These are phyloP conservation scores for Zaprionus nigranus DNA, from an alignment of 1,140 invertebrate species.

Conservation along the genomic window DNA sequence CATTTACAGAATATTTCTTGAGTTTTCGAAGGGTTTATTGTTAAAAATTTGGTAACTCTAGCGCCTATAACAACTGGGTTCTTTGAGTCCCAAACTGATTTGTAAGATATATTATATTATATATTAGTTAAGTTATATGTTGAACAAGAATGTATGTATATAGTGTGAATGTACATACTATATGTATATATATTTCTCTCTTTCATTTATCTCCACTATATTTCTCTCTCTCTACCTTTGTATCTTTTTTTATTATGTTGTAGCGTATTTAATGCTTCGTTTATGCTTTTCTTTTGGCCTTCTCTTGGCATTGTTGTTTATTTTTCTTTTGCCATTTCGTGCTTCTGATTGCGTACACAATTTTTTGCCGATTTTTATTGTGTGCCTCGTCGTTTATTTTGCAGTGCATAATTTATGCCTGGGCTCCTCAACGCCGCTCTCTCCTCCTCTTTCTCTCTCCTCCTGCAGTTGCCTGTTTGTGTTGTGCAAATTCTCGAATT, in stretches of 20 bases:
- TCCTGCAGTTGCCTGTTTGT: conserved; percentile 9
- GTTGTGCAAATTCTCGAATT: conserved; percentile 5
- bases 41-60: no score
- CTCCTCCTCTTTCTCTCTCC: conserved; percentile 15
- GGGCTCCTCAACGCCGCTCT: conserved; percentile 9
- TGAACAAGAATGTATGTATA: background rate
- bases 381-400: conserved; percentile 75
- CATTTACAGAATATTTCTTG: no score
- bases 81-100: no score
- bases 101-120: no score
- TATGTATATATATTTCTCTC: no score
- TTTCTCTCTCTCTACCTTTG: no score
- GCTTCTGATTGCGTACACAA: conserved; percentile 75
- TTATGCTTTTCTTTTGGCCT: background rate
- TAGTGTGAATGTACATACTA: no score
- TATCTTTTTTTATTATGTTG: background rate
- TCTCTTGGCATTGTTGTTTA: conserved; percentile 7
- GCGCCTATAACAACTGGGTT: no score
- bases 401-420: conserved; percentile 79
- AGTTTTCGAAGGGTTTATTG: no score
- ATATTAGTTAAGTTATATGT: background rate
- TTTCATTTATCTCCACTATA: no score
- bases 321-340: conserved; percentile 57
- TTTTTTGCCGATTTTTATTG: conserved; percentile 78
- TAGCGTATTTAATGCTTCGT: conserved; percentile 28